Percentiles rank a stretch among this genome's conserved stretches.
These are phyloP conservation scores for Agapostemon virescens DNA, from an alignment of 2,888 invertebrate genomes.

Conservation along the genomic window DNA sequence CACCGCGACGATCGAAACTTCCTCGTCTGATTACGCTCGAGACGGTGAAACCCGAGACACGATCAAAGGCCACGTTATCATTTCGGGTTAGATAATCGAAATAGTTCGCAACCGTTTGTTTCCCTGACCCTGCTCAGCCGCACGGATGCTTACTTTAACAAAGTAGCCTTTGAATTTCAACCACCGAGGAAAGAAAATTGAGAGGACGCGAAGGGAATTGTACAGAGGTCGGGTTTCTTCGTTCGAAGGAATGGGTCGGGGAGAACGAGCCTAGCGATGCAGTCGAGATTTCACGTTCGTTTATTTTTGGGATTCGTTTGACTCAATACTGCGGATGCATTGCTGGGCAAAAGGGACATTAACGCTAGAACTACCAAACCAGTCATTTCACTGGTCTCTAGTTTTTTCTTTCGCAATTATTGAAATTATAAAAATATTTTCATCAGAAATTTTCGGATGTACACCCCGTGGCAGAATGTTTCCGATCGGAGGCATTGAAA, in stretches of 20 bases:
- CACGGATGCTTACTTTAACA: neutral
- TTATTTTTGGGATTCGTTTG: neutral
- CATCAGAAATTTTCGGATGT: no score
- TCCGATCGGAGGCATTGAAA: no score
- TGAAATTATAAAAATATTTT: no score
- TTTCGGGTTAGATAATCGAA: slow-evolving; percentile 47
- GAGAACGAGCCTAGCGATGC: neutral
- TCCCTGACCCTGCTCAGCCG: neutral
- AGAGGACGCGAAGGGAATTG: slow-evolving; percentile 10
- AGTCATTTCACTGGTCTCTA: no score
- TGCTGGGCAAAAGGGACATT: neutral
- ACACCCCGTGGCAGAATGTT: no score
- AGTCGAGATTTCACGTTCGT: neutral
- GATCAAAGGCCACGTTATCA: slow-evolving; percentile 61
- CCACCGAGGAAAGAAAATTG: slow-evolving; percentile 14
- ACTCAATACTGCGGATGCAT: neutral
- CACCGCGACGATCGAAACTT: slow-evolving; percentile 55
- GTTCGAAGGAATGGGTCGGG: neutral
- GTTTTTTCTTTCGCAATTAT: no score
- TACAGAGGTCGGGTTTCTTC: neutral
- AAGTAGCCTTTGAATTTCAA: slow-evolving; percentile 16
- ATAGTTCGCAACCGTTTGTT: slow-evolving; percentile 14
- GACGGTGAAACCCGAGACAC: slow-evolving; percentile 53
- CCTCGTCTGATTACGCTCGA: slow-evolving; percentile 62
- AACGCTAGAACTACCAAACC: neutral